A percentile compares a stretch with the other conserved stretches of the same genome.
These are phyloP conservation scores for Camponotus pennsylvanicus DNA, from an alignment of 1,140 invertebrate genomes.

Conservation along the genomic window DNA sequence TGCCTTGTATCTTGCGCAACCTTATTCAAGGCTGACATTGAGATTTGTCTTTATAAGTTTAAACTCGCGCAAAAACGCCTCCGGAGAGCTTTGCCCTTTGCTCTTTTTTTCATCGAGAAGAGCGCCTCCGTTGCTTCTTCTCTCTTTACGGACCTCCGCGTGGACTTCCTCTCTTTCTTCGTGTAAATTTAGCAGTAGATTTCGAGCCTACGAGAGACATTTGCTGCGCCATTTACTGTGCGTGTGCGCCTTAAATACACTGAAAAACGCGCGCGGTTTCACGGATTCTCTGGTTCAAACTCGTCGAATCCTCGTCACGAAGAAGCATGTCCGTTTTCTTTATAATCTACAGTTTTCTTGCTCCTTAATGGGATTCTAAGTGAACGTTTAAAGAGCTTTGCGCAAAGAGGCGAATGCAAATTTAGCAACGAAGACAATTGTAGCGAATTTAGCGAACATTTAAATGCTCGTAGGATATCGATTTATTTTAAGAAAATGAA, in stretches of 20 bases:
- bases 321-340: constrained; percentile 10
- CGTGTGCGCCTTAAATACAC: constrained; percentile 50
- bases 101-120: constrained; percentile 13
- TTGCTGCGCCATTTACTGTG: constrained; percentile 77
- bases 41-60: background rate
- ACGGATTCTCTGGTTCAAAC: constrained; percentile 15
- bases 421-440: background rate
- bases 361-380: constrained; percentile 5
- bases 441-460: background rate
- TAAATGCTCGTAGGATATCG: background rate
- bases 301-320: background rate
- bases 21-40: background rate
- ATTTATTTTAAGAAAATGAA: background rate
- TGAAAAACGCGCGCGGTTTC: constrained; percentile 10
- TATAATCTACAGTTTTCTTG: background rate
- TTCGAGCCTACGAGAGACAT: constrained; percentile 66
- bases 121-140: background rate
- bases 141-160: constrained; percentile 17
- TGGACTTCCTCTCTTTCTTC: constrained; percentile 48
- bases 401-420: background rate
- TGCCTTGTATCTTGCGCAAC: too few species aligned
- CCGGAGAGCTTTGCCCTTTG: background rate
- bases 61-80: constrained; percentile 13
- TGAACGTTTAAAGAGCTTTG: constrained; percentile 2
- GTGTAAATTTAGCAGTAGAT: constrained; percentile 78